Evolutionary conservation across 2,113 vertebrate species (phyloP).

Genomic region (Nicator chloris): DNA sequence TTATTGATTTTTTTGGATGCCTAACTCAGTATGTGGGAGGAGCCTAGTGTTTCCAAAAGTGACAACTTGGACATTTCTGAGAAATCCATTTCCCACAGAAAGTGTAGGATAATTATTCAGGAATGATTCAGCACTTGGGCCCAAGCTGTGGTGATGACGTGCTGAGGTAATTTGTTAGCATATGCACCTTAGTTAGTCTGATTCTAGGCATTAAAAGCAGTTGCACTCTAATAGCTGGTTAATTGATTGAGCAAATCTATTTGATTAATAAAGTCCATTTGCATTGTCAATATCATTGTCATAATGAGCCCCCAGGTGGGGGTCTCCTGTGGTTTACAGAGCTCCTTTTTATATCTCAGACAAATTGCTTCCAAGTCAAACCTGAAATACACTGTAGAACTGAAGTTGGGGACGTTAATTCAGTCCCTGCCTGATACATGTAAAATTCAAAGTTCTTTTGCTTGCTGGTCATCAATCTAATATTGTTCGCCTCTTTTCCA

Average conservation of each 20-base stretch:
- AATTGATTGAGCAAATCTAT: neutral
- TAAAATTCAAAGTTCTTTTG: neutral
- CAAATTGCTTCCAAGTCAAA: neutral
- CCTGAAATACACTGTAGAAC: neutral
- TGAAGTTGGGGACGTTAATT: neutral
- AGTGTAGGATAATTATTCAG: neutral
- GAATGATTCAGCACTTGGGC: neutral
- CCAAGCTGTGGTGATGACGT: rapidly evolving
- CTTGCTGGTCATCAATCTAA: neutral
- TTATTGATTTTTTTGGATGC: neutral
- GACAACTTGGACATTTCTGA: neutral
- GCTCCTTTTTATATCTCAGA: neutral
- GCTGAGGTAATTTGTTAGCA: neutral
- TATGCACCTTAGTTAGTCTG: neutral
- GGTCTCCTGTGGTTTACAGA: neutral
- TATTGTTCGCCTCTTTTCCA: neutral
- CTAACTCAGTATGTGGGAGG: neutral
- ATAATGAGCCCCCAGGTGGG: neutral
- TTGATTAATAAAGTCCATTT: neutral
- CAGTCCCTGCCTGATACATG: neutral
- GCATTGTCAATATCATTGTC: neutral
- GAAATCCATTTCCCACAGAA: neutral
- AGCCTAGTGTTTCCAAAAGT: neutral
- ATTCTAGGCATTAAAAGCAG: neutral
- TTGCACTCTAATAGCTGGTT: neutral